Evolutionary conservation across 2,888 invertebrate species (phyloP), one percentile per base, ranked within the genome.

Genomic region (Nyleta sp.): DNA sequence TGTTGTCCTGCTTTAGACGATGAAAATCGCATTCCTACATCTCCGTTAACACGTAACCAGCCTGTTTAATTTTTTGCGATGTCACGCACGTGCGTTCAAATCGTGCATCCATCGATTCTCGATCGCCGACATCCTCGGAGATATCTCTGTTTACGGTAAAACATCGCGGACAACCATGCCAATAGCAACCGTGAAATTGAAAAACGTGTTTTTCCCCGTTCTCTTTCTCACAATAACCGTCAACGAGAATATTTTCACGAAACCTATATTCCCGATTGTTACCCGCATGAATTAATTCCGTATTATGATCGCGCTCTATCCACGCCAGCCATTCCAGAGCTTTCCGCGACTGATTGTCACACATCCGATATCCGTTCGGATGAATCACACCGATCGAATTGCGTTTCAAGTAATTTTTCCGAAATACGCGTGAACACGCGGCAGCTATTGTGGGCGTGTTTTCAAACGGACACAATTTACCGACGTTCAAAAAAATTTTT

Each of bases 361-460:
- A 28, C n/a, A 33, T 38, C 8, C 88, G 46, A 57, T 87, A 88
- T 1, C 87, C 86, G 0, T 46, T 42, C 4, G 48, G 57, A 0
- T 85, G 87, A n/a, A 88, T 81, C 2, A 87, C 72, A n/a, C 81
- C 86, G 13, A 87, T 85, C 0, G 81, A 83, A 5, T 85, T 50
- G 4, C 75, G 33, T 76, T 84, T 75, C 8, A 86, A 57, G 75
- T 83, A 86, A 17, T 86, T 84, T 28, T 80, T 78, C 5, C 65
- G 18, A 22, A 46, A 73, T 2, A 78, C n/a, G 1, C 7, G n/a
- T 7, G 28, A 85, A 55, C 86, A 88, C 3, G 85, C 84, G 8
- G 77, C 68, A 7, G 83, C 81, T 8, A 83, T 81, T 0, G 83
- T 84, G 0, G 77, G 62, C 1, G 72, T 44, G 6, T 75, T 65